A percentile compares a stretch with the other conserved stretches of the same genome.
phyloP scores from a whole-genome alignment of 2,113 vertebrate genomes.

The Notarius lentiginosus region DNA sequence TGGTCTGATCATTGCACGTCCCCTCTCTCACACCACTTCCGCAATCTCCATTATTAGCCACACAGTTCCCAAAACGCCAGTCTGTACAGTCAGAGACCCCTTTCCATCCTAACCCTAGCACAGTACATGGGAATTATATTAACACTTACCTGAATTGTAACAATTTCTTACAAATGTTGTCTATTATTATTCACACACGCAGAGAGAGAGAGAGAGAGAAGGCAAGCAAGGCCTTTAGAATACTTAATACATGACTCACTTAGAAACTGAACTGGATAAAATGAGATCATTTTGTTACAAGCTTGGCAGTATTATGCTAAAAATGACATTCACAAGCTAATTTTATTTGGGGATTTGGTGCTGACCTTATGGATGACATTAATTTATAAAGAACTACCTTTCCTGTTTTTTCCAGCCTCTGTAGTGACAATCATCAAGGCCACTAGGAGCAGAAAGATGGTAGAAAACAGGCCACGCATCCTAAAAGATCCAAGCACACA shows the following conservation, averaged over 20 bases:
- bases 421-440: constrained; percentile 70
- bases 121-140: neutral
- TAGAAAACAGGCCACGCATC: constrained; percentile 74
- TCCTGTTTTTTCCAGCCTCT: constrained; percentile 81
- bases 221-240: neutral
- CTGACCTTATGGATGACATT: neutral
- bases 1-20: constrained; percentile 80
- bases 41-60: constrained; percentile 84
- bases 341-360: neutral
- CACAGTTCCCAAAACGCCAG: constrained; percentile 84
- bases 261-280: neutral
- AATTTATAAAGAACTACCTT: constrained; percentile 67
- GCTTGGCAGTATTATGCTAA: neutral
- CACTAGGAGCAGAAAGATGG: constrained; percentile 69
- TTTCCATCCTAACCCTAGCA: constrained; percentile 75
- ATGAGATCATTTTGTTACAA: neutral
- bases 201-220: too few relatives aligned
- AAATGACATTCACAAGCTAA: neutral
- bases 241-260: neutral
- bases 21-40: constrained; percentile 80
- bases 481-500: constrained; percentile 58
- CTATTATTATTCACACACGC: neutral
- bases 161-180: neutral
- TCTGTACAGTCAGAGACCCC: constrained; percentile 76
- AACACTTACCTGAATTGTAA: neutral